These are phyloP conservation scores for Poeciliopsis infans DNA, from an alignment of 2,797 vertebrate species.

Conservation along the genomic window DNA sequence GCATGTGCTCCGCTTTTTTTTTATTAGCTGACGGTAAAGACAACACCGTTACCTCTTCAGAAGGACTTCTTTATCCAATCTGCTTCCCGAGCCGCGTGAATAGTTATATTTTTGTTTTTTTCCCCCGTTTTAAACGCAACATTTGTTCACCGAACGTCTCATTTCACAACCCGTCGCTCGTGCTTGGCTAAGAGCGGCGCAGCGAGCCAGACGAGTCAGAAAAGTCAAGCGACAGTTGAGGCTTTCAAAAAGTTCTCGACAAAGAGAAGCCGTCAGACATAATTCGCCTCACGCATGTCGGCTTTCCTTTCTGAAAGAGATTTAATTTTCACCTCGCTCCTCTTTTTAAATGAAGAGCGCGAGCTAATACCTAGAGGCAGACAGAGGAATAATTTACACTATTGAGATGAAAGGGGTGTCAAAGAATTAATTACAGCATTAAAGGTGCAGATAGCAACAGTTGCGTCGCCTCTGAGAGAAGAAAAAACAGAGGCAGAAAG, in stretches of 20 bases:
- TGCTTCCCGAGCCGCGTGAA: not conserved
- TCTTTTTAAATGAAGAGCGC: constrained; percentile 62
- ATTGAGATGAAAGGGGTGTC: constrained; percentile 67
- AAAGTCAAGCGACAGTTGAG: constrained; percentile 24
- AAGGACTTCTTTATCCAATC: constrained; percentile 15
- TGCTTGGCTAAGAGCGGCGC: too few species aligned
- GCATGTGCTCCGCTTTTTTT: constrained; percentile 6
- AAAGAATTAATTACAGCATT: constrained; percentile 74
- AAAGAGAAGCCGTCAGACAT: constrained; percentile 23
- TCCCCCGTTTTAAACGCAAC: not conserved
- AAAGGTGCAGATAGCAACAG: constrained; percentile 71
- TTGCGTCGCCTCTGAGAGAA: constrained; percentile 58
- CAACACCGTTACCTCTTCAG: not conserved
- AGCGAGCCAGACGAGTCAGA: not conserved
- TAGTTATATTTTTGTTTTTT: too few species aligned
- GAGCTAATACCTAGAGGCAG: constrained; percentile 66
- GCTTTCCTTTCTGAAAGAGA: constrained; percentile 38
- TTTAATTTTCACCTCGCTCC: constrained; percentile 67
- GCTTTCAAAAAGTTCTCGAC: constrained; percentile 29
- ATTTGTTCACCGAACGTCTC: constrained; percentile 7
- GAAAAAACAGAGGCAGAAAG: constrained; percentile 33
- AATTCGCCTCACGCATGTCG: constrained; percentile 38
- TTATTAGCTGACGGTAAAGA: constrained; percentile 15
- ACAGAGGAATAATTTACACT: constrained; percentile 64
- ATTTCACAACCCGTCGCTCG: not conserved